phyloP scores from a whole-genome alignment of 2,113 vertebrate genomes.

The Climacteris rufus region DNA sequence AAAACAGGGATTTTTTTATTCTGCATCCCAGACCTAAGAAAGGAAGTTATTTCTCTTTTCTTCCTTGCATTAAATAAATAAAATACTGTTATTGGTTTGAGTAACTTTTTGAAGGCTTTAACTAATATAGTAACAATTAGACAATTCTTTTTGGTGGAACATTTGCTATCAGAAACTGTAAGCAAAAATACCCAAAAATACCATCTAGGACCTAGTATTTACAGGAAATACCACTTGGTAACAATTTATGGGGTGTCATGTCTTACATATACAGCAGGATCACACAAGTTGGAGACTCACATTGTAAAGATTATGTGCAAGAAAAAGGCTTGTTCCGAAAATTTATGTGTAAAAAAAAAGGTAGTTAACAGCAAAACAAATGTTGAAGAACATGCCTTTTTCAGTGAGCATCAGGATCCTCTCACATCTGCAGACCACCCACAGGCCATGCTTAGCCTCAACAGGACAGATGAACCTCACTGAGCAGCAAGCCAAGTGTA shows the following conservation, averaged over 20 bases:
- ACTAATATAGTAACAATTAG: not conserved
- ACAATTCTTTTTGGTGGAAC: not conserved
- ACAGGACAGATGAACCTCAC: not conserved
- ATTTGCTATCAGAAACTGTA: not conserved
- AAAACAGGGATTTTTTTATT: not conserved
- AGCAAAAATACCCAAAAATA: constrained; percentile 1
- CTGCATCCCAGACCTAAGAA: not conserved
- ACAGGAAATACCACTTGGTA: not conserved
- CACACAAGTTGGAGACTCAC: not conserved
- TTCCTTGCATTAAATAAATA: not conserved
- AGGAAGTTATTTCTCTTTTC: not conserved
- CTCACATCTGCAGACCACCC: not conserved
- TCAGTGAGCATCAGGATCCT: not conserved
- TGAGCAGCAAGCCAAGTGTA: not conserved
- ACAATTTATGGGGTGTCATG: constrained; percentile 1
- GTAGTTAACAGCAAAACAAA: not conserved
- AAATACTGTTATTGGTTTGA: not conserved
- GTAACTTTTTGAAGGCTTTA: not conserved
- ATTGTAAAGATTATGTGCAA: constrained; percentile 4
- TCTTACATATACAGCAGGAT: constrained; percentile 4
- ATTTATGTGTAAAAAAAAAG: not conserved
- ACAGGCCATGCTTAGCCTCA: not conserved
- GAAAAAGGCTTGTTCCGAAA: constrained; percentile 21
- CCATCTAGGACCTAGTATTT: not conserved
- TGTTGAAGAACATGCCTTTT: not conserved